A percentile compares a stretch with the other conserved stretches of the same genome.
Conservation (phyloP, 2,888 invertebrate species). For the Lycocerus yunnanus region DNA sequence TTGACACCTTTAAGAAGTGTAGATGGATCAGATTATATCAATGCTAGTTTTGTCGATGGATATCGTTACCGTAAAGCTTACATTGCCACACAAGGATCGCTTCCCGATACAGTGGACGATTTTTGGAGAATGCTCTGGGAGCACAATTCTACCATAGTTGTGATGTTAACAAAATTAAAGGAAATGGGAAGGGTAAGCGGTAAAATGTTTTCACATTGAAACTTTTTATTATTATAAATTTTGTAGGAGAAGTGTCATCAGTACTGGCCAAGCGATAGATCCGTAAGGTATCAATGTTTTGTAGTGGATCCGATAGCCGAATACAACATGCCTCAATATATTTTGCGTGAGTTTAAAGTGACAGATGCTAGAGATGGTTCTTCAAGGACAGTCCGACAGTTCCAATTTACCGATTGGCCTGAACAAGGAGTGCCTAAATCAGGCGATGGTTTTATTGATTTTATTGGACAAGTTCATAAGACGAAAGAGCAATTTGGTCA, state of each 20-base stretch:
- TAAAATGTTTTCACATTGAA: not conserved
- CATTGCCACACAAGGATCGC: conserved; percentile 98
- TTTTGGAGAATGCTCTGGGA: conserved; percentile 99
- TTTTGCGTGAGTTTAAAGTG: conserved; percentile 97
- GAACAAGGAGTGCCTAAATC: conserved; percentile 97
- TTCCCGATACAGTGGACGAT: conserved; percentile 95
- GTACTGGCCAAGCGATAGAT: conserved; percentile 99
- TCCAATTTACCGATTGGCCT: conserved; percentile 96
- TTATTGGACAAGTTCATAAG: conserved; percentile 99
- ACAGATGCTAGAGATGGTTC: conserved; percentile 98
- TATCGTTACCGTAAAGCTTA: conserved; percentile 93
- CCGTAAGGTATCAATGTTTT: conserved; percentile 95
- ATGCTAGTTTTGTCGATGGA: conserved; percentile 97
- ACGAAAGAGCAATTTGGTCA: conserved; percentile 99
- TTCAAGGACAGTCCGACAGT: conserved; percentile 92
- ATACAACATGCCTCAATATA: conserved; percentile 99
- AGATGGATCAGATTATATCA: conserved; percentile 98
- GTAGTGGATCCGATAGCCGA: conserved; percentile 99
- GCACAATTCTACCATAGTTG: conserved; percentile 98
- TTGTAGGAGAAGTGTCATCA: conserved; percentile 97
- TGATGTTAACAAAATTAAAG: conserved; percentile 96
- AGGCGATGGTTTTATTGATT: conserved; percentile 98
- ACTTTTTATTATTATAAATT: conserved; percentile 1
- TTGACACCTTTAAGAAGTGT: conserved; percentile 86
- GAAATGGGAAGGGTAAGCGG: conserved; percentile 92